These are phyloP conservation scores for Phaedon cochleariae DNA, from an alignment of 2,888 invertebrate species.

Conservation along the genomic window DNA sequence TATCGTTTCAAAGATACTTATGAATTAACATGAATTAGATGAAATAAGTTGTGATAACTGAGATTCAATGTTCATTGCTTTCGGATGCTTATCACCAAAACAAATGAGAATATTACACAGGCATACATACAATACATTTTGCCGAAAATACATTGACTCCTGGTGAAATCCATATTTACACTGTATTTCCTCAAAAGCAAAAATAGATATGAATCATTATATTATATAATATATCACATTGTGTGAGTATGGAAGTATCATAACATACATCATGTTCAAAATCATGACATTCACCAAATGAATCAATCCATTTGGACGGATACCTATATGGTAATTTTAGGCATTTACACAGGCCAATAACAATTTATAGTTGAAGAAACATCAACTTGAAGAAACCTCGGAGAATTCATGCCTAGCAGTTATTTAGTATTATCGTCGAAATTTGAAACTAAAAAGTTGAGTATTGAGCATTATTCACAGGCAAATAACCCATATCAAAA, in stretches of 20 bases:
- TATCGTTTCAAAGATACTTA: too few relatives aligned
- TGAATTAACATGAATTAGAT: background rate
- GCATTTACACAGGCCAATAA: background rate
- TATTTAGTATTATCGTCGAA: too few relatives aligned
- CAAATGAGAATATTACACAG: slow-evolving; percentile 18
- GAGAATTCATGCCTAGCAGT: too few relatives aligned
- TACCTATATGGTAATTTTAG: background rate
- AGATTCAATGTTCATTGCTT: background rate
- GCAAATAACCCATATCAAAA: too few relatives aligned
- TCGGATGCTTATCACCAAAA: slow-evolving; percentile 11
- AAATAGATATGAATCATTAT: slow-evolving; percentile 27
- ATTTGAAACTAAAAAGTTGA: too few relatives aligned
- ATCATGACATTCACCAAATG: background rate
- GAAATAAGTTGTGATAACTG: background rate
- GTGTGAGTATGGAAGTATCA: slow-evolving; percentile 27
- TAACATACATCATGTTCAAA: slow-evolving; percentile 34
- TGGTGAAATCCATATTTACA: slow-evolving; percentile 7
- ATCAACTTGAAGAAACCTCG: too few relatives aligned
- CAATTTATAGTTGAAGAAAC: too few relatives aligned
- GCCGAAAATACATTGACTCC: slow-evolving; percentile 23
- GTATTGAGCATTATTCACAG: too few relatives aligned
- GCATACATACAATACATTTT: slow-evolving; percentile 23
- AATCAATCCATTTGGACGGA: background rate
- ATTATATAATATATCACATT: slow-evolving; percentile 37
- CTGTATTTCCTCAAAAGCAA: slow-evolving; percentile 15